These are phyloP conservation scores for Philhelius pedissequus DNA, from an alignment of 2,888 invertebrate genomes.

Conservation along the genomic window DNA sequence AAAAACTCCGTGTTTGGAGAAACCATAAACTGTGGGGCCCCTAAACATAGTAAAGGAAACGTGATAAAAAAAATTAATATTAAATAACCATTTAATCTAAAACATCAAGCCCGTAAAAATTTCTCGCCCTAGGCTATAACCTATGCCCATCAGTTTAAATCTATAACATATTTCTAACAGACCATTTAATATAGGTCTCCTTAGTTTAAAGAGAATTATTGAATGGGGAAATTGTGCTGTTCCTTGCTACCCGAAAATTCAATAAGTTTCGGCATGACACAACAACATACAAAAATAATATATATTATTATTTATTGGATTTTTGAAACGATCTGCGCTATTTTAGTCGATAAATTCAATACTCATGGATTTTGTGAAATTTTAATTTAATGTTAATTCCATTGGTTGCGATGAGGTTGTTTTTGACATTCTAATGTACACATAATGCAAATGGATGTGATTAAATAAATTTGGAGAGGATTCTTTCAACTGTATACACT, in stretches of 20 bases:
- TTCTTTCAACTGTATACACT: background rate
- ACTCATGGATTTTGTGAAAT: background rate
- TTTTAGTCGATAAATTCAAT: background rate
- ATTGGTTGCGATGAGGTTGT: background rate
- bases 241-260: background rate
- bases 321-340: background rate
- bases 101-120: no score
- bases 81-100: no score
- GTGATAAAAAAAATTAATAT: no score
- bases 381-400: background rate
- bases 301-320: no score
- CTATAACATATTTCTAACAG: no score
- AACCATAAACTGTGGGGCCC: no score
- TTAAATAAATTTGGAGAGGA: background rate
- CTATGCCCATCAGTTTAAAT: no score
- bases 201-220: no score
- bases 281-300: background rate
- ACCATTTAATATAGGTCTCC: no score
- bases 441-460: background rate
- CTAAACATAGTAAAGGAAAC: no score
- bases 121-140: no score
- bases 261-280: background rate
- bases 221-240: background rate
- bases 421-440: background rate
- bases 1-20: no score